Percentiles rank a stretch among this genome's conserved stretches.
Conservation (phyloP, 2,888 invertebrate species). For the Nymphalis c-album region DNA sequence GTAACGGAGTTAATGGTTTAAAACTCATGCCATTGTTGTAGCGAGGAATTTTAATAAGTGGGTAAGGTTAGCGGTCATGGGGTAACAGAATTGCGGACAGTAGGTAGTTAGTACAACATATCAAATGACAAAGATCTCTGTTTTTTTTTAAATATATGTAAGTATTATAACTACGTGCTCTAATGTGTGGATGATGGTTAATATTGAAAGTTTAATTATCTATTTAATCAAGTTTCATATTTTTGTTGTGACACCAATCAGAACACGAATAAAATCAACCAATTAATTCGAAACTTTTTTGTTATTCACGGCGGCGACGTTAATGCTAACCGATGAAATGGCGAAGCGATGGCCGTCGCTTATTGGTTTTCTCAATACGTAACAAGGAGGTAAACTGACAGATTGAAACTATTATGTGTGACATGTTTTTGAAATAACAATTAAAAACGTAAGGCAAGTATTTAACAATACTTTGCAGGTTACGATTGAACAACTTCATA, state of each 20-base stretch:
- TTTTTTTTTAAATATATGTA: not conserved
- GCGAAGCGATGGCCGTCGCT: not conserved
- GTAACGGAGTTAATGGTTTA: slow-evolving; percentile 49
- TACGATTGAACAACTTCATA: not conserved
- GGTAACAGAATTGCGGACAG: slow-evolving; percentile 1
- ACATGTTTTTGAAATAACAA: not conserved
- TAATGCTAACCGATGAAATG: no score
- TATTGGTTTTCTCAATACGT: slow-evolving; percentile 2
- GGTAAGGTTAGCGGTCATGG: slow-evolving; percentile 50
- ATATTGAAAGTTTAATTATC: no score
- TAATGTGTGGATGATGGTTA: no score
- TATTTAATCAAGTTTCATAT: no score
- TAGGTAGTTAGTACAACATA: not conserved
- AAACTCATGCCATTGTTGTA: slow-evolving; percentile 60
- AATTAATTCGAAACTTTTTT: not conserved
- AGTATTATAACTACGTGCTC: no score
- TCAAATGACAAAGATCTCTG: slow-evolving; percentile 12
- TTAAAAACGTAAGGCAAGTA: not conserved
- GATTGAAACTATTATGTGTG: not conserved
- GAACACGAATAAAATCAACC: not conserved
- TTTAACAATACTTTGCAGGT: not conserved
- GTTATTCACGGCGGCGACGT: not conserved
- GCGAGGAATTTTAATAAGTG: slow-evolving; percentile 69
- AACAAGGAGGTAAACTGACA: not conserved
- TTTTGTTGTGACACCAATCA: no score